A percentile compares a stretch with the other conserved stretches of the same genome.
Evolutionary conservation across 1,140 invertebrate genomes (phyloP).

Genomic region (Atta cephalotes): DNA sequence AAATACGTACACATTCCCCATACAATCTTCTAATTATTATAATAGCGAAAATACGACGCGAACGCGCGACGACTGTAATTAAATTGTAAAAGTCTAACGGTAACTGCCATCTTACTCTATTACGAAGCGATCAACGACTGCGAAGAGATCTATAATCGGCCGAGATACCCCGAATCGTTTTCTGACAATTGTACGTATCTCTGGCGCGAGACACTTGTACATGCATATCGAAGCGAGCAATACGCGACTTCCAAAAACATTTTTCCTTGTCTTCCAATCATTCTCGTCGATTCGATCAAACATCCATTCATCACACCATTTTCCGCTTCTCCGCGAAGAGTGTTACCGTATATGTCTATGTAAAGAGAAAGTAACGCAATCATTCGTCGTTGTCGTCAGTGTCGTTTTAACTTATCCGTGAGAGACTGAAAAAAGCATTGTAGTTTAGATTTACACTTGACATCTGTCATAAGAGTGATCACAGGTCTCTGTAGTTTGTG

Average conservation of each 20-base stretch:
- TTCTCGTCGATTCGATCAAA: slow-evolving; percentile 19
- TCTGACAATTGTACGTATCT: slow-evolving; percentile 22
- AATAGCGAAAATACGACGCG: slow-evolving; percentile 42
- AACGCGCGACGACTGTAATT: slow-evolving; percentile 36
- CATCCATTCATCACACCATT: slow-evolving; percentile 2
- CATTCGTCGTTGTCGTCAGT: slow-evolving; percentile 72
- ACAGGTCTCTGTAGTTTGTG: neutral
- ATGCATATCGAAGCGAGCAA: slow-evolving; percentile 71
- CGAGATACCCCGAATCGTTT: slow-evolving; percentile 36
- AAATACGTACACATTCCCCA: neutral
- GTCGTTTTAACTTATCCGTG: slow-evolving; percentile 68
- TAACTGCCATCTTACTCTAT: slow-evolving; percentile 52
- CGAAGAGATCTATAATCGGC: slow-evolving; percentile 18
- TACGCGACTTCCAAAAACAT: slow-evolving; percentile 61
- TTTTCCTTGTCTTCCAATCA: slow-evolving; percentile 71
- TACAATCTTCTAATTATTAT: slow-evolving; percentile 26
- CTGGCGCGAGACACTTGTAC: slow-evolving; percentile 15
- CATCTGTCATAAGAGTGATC: neutral
- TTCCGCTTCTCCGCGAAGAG: slow-evolving; percentile 19
- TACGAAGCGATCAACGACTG: slow-evolving; percentile 49
- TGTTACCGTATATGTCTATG: slow-evolving; percentile 34
- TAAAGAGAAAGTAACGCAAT: slow-evolving; percentile 10
- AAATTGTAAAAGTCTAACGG: slow-evolving; percentile 33
- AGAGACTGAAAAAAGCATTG: slow-evolving; percentile 67
- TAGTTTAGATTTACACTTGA: slow-evolving; percentile 30